Percentiles rank a stretch among this genome's conserved stretches.
phyloP scores from a whole-genome alignment of 2,797 vertebrate species.

The Smutsia gigantea region DNA sequence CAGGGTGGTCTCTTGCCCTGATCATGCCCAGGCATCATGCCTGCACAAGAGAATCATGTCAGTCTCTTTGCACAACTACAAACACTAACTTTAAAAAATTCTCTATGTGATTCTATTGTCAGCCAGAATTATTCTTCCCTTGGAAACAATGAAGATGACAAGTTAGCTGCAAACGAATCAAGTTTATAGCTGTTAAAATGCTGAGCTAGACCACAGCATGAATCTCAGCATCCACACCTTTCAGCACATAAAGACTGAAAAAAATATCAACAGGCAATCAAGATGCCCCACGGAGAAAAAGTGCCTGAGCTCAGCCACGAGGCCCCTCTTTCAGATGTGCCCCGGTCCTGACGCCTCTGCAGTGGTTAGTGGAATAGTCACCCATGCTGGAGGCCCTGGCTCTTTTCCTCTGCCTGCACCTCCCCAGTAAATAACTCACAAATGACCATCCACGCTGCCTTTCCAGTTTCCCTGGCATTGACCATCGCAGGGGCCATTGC shows the following conservation, averaged over 20 bases:
- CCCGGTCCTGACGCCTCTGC: background rate
- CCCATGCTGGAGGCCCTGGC: background rate
- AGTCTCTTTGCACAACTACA: background rate
- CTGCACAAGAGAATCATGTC: background rate
- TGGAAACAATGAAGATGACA: background rate
- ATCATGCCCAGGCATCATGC: background rate
- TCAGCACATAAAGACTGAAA: background rate
- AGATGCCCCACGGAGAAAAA: background rate
- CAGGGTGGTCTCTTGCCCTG: background rate
- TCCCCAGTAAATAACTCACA: background rate
- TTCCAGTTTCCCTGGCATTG: background rate
- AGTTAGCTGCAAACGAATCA: background rate
- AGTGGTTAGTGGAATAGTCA: fast-evolving
- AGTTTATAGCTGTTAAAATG: background rate
- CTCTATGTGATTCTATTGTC: background rate
- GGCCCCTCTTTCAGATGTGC: background rate
- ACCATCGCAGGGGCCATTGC: background rate
- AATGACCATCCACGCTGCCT: background rate
- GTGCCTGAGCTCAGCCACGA: background rate
- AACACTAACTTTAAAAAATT: background rate
- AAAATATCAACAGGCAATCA: background rate
- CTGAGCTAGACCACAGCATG: background rate
- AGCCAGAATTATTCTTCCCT: background rate
- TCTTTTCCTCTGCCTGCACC: background rate
- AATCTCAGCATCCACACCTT: background rate